These are phyloP conservation scores for Xiphias gladius DNA, from an alignment of 2,113 vertebrate genomes.

Conservation along the genomic window DNA sequence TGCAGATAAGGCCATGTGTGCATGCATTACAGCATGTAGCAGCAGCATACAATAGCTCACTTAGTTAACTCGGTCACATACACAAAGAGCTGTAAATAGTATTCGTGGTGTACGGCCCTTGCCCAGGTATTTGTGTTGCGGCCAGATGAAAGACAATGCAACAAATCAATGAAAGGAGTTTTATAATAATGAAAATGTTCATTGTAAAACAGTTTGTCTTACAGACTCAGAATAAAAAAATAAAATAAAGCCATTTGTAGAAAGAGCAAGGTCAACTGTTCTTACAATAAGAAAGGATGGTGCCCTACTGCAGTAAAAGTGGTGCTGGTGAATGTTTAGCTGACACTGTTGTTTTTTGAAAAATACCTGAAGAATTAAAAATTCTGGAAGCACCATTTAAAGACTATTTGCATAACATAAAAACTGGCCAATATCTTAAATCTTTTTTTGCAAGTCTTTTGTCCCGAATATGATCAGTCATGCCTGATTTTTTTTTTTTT, in stretches of 20 bases:
- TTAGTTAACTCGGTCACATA: constrained; percentile 16
- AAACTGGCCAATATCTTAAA: constrained; percentile 31
- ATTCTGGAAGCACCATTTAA: constrained; percentile 63
- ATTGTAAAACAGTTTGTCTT: constrained; percentile 70
- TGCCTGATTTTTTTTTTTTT: neutral
- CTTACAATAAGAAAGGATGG: constrained; percentile 48
- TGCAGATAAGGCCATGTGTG: constrained; percentile 62
- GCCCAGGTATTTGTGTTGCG: constrained; percentile 3
- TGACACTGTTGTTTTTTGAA: constrained; percentile 41
- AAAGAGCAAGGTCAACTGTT: constrained; percentile 45
- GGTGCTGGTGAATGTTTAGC: constrained; percentile 71
- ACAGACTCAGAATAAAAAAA: constrained; percentile 61
- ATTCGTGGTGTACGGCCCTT: constrained; percentile 15
- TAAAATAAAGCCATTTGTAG: constrained; percentile 39
- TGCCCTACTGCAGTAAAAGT: constrained; percentile 38
- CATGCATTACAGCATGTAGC: constrained; percentile 55
- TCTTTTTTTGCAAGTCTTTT: constrained; percentile 4
- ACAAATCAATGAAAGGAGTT: constrained; percentile 54
- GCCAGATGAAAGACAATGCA: constrained; percentile 60
- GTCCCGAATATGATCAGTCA: constrained; percentile 19
- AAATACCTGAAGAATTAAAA: constrained; percentile 70
- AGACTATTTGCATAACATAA: constrained; percentile 57
- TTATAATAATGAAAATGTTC: constrained; percentile 72
- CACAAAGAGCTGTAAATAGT: constrained; percentile 67
- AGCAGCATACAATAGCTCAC: constrained; percentile 66